Evolutionary conservation across 1,140 invertebrate genomes (phyloP).

Genomic region (Thereuonema tuberculata): DNA sequence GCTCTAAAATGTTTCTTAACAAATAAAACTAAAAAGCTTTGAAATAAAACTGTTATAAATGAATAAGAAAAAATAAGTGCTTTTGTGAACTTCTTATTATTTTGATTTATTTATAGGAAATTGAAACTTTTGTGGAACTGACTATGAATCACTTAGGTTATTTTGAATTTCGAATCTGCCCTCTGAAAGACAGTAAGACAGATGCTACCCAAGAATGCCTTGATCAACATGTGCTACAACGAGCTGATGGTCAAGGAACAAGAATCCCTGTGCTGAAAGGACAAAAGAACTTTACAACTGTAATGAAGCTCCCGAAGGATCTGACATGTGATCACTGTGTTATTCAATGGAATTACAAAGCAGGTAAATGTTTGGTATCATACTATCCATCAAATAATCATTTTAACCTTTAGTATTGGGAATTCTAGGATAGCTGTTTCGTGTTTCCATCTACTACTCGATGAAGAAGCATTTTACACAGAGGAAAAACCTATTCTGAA

Average conservation of each 20-base stretch:
- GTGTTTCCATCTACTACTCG: too few species aligned
- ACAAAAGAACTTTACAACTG: not conserved
- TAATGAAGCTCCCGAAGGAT: constrained; percentile 16
- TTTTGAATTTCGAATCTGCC: constrained; percentile 69
- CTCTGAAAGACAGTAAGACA: constrained; percentile 35
- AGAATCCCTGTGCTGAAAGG: constrained; percentile 5
- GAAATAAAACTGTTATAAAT: too few species aligned
- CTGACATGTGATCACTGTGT: constrained; percentile 22
- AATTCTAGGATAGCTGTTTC: too few species aligned
- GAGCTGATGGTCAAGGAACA: constrained; percentile 5
- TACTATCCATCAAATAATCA: too few species aligned
- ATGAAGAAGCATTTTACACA: too few species aligned
- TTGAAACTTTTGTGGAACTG: constrained; percentile 68
- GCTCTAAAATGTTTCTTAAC: too few species aligned
- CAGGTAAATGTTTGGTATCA: constrained; percentile 18
- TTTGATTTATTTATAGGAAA: constrained; percentile 28
- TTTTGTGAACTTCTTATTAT: too few species aligned
- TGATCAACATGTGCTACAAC: constrained; percentile 39
- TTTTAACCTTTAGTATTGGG: too few species aligned
- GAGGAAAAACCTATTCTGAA: not conserved
- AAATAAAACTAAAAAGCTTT: too few species aligned
- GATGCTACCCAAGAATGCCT: constrained; percentile 70
- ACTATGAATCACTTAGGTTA: constrained; percentile 79
- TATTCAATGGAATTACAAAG: constrained; percentile 20
- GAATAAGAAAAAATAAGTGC: too few species aligned